phyloP scores from a whole-genome alignment of 2,797 vertebrate genomes.

The Anguilla megastoma region DNA sequence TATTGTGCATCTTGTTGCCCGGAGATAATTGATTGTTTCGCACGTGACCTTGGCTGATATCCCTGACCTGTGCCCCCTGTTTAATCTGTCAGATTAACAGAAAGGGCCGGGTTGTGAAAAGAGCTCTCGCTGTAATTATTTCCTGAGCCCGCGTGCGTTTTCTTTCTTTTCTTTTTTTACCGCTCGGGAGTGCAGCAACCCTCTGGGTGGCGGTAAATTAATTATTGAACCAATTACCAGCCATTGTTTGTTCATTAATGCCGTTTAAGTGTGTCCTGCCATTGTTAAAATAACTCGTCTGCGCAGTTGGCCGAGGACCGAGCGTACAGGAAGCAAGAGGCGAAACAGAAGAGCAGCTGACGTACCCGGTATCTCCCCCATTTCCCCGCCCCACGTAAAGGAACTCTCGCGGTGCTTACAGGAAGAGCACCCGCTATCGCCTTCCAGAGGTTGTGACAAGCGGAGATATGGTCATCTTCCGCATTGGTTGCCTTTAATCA shows the following conservation, averaged over 20 bases:
- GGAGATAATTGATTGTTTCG: slow-evolving; percentile 18
- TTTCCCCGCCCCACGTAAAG: background rate
- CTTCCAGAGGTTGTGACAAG: background rate
- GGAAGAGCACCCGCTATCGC: background rate
- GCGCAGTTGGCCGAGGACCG: slow-evolving; percentile 39
- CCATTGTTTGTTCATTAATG: slow-evolving; percentile 62
- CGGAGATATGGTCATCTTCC: background rate
- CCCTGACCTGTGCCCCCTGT: slow-evolving; percentile 33
- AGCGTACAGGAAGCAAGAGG: background rate
- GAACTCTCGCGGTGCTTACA: background rate
- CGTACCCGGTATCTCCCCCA: background rate
- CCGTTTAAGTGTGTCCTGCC: slow-evolving; percentile 50
- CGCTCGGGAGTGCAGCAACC: slow-evolving; percentile 37
- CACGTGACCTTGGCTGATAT: slow-evolving; percentile 14
- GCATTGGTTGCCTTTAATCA: background rate
- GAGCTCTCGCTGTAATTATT: slow-evolving; percentile 65
- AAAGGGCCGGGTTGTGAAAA: slow-evolving; percentile 57
- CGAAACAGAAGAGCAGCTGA: background rate
- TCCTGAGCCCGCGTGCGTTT: slow-evolving; percentile 42
- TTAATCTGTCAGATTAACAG: slow-evolving; percentile 54
- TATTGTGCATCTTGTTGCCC: background rate
- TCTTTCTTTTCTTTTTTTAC: slow-evolving; percentile 33
- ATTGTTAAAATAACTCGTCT: slow-evolving; percentile 37
- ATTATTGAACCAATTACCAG: slow-evolving; percentile 69
- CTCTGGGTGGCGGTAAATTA: slow-evolving; percentile 60